Conservation (phyloP, 2,113 vertebrate species). For the Silurus meridionalis region DNA sequence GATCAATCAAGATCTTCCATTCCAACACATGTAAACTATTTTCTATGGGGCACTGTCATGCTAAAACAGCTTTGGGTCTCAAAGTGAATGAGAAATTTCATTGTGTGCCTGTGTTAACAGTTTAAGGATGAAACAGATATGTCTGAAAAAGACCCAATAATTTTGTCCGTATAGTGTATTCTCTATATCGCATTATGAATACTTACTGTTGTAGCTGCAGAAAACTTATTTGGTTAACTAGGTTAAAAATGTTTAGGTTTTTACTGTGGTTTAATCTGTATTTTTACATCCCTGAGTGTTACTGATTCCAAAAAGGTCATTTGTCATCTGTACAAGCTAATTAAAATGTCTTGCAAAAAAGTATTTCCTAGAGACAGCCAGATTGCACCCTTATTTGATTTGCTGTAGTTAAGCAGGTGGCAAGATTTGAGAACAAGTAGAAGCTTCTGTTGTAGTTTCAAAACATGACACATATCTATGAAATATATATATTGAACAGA, state of each 20-base stretch:
- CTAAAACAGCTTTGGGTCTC: no score
- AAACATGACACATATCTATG: background rate
- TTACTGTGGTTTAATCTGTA: background rate
- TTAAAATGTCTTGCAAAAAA: constrained; percentile 5
- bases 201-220: background rate
- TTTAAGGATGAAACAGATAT: no score
- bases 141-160: no score
- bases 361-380: background rate
- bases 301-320: background rate
- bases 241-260: background rate
- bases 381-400: background rate
- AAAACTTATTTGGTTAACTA: background rate
- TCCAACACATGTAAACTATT: no score
- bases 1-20: no score
- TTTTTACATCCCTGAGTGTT: background rate
- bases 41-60: no score
- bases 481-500: background rate
- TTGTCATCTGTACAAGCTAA: constrained; percentile 18
- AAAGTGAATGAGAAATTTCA: no score
- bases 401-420: constrained; percentile 1
- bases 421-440: background rate
- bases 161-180: background rate
- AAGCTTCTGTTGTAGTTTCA: background rate
- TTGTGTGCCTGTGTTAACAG: no score
- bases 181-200: background rate